These are phyloP conservation scores for Mustela lutreola DNA, from an alignment of 2,113 vertebrate genomes.

Conservation along the genomic window DNA sequence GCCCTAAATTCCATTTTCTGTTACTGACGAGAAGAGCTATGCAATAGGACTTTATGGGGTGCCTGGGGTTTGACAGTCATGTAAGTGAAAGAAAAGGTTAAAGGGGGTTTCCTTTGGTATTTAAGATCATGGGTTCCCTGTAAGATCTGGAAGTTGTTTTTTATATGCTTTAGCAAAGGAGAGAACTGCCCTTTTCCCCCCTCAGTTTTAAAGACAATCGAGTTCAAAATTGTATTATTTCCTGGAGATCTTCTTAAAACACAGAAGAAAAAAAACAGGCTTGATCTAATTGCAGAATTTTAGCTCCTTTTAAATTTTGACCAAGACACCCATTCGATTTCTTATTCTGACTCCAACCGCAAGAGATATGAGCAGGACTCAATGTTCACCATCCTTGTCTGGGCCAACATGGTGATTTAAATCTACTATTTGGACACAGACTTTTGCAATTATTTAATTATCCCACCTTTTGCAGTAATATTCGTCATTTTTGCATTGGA, in stretches of 20 bases:
- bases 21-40: slow-evolving; percentile 72
- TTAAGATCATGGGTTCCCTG: slow-evolving; percentile 41
- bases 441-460: slow-evolving; percentile 76
- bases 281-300: neutral
- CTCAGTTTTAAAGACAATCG: slow-evolving; percentile 80
- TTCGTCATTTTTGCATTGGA: slow-evolving; percentile 68
- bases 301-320: slow-evolving; percentile 69
- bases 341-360: slow-evolving; percentile 72
- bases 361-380: slow-evolving; percentile 37
- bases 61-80: slow-evolving; percentile 74
- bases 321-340: slow-evolving; percentile 72
- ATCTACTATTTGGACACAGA: neutral
- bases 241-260: slow-evolving; percentile 80
- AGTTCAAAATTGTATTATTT: slow-evolving; percentile 77
- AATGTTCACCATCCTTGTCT: slow-evolving; percentile 65
- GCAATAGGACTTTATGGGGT: slow-evolving; percentile 82
- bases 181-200: slow-evolving; percentile 18
- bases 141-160: slow-evolving; percentile 77
- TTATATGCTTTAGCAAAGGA: neutral
- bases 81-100: slow-evolving; percentile 61
- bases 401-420: slow-evolving; percentile 55
- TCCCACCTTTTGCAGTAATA: slow-evolving; percentile 49
- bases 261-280: neutral
- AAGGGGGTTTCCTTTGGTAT: slow-evolving; percentile 69
- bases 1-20: slow-evolving; percentile 75